Evolutionary conservation across 2,797 vertebrate genomes (phyloP), one percentile per base, ranked within the genome.

Genomic region (Dicrostonyx torquatus): DNA sequence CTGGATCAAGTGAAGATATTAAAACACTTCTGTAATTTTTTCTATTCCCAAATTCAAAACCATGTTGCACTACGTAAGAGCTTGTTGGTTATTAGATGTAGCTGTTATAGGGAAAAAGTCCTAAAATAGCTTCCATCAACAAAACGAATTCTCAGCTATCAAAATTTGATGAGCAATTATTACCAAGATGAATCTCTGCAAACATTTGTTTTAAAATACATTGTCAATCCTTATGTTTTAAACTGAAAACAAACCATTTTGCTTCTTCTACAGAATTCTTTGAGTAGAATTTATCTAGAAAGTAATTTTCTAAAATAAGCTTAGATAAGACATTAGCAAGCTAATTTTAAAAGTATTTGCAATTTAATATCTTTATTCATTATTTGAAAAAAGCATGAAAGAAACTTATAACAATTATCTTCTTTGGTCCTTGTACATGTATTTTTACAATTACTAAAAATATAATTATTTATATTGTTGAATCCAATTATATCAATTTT

Each of bases 151-250:
- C 50, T 73, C 72, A 77, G 13, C 86, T 89, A 70, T 58, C 11
- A 82, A n/a, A 26, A 95, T 82, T 89, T 94, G 60, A 77, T 87
- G 83, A 84, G 26, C 31, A 94, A 83, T 84, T 83, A 93, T 53
- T 58, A 34, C 17, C 93, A 82, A 93, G 14, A 66, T 20, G 26
- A 78, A 90, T 66, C 6, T 86, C 34, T 34, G 82, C 29, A 72
- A 31, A 79, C 43, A 4, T 73, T 78, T 91, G 80, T 73, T 82
- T 90, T 93, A 93, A 83, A 91, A 87, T 85, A 77, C 11, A 29
- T 77, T 45, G 84, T 48, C 20, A 64, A 60, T 68, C 12, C 8
- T 72, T 60, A n/a, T 62, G 26, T 37, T 83, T 95, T 64, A 82
- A 94, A 9, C 45, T 0, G 7, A 64, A 77, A 94, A 7, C 31